A percentile compares a stretch with the other conserved stretches of the same genome.
Conservation (phyloP, 2,888 invertebrate genomes). For the Papilio elwesi region DNA sequence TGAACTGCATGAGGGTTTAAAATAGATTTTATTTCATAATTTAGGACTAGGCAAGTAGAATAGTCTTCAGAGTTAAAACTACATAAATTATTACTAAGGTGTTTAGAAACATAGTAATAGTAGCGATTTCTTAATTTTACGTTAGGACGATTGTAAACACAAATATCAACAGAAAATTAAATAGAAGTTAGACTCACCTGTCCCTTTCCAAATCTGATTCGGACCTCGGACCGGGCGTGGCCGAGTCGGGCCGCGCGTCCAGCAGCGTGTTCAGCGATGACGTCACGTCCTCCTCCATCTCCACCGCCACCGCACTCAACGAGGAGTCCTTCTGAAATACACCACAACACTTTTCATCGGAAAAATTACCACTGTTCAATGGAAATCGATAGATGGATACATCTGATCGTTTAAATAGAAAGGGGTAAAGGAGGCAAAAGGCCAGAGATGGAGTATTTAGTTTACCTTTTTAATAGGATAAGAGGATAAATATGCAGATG, state of each 20-base stretch:
- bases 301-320: conserved; percentile 94
- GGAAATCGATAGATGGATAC: neutral
- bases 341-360: conserved; percentile 40
- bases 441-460: too few relatives aligned
- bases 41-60: too few relatives aligned
- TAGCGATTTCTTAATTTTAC: too few relatives aligned
- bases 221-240: conserved; percentile 70
- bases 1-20: too few relatives aligned
- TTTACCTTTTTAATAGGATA: too few relatives aligned
- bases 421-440: neutral
- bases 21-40: too few relatives aligned
- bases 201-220: conserved; percentile 70
- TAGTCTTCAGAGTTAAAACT: too few relatives aligned
- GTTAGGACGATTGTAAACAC: too few relatives aligned
- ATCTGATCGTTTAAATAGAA: neutral
- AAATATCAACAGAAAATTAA: too few relatives aligned
- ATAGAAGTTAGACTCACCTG: conserved; percentile 56
- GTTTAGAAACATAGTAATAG: too few relatives aligned
- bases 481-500: too few relatives aligned
- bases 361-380: conserved; percentile 5
- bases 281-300: conserved; percentile 96
- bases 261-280: conserved; percentile 95
- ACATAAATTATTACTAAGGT: too few relatives aligned
- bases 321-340: conserved; percentile 89
- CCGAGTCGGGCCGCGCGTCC: conserved; percentile 88